Evolutionary conservation across 2,888 invertebrate species (phyloP), one percentile per base, ranked within the genome.

Genomic region (Nemapogon koenigi): DNA sequence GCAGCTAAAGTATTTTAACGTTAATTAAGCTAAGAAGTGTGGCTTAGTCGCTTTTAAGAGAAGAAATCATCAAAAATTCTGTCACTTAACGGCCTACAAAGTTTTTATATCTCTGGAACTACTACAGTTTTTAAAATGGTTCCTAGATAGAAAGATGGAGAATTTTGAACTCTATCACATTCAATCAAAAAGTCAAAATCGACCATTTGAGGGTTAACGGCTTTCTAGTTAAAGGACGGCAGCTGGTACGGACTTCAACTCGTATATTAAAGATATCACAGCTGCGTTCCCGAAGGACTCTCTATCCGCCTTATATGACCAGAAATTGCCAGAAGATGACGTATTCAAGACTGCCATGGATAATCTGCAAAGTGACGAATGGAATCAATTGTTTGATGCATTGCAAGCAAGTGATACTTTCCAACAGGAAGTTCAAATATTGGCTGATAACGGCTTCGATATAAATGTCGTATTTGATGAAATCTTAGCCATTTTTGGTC

Each of bases 361-460:
- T 8, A 67, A 67, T 41, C 51, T 76, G 2, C 30, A 55, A 4
- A 58, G 62, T 16, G 63, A 63, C 0, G 71, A 71, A 40, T 76
- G 65, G 63, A 39, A 50, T 1, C 28, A 51, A 4, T 42, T 59
- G 3, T 62, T 56, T 41, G 19, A 22, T 8, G 62, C 64, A 6
- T 53, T 75, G 0, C 60, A 60, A 60, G 51, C 55, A 2, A 73
- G 46, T 38, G 57, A 59, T 2, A 48, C 46, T 1, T 75, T 72
- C 53, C 49, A 53, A n/a, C 49, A 52, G 2, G 69, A 72, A 46
- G 54, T 61, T 0, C 38, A 53, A 2, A 52, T 49, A 2, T 47
- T 75, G 2, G 43, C 43, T 0, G 58, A 57, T 0, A 54, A 71
- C 29, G 73, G 73, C 2, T 59, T 75, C 27, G 50, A 64, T 3